phyloP scores from a whole-genome alignment of 2,797 vertebrate species.

The Urophycis tenuis region DNA sequence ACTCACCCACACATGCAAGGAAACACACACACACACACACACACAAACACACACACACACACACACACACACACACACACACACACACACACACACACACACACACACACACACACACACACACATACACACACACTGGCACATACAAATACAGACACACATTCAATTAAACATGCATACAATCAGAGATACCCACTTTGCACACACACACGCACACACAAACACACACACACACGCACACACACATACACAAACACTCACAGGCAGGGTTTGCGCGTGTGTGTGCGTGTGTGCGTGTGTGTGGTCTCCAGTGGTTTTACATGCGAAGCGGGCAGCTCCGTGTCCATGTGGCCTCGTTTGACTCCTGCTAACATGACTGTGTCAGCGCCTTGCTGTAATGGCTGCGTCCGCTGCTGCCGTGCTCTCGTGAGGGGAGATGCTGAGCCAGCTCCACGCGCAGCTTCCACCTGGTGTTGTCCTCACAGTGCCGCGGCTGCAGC shows the following conservation, averaged over 20 bases:
- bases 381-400: slow-evolving; percentile 43
- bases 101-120: slow-evolving; percentile 9
- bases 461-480: too few relatives aligned
- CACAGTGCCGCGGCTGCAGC: too few relatives aligned
- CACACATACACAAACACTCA: slow-evolving; percentile 8
- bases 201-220: slow-evolving; percentile 1
- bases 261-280: too few relatives aligned
- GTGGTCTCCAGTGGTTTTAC: slow-evolving; percentile 52
- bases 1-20: neutral
- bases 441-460: too few relatives aligned
- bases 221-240: slow-evolving; percentile 8
- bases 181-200: neutral
- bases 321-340: slow-evolving; percentile 47
- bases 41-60: too few relatives aligned
- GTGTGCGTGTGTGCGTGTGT: too few relatives aligned
- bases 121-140: slow-evolving; percentile 8
- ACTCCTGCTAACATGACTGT: slow-evolving; percentile 48
- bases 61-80: neutral
- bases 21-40: slow-evolving; percentile 5
- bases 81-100: slow-evolving; percentile 4
- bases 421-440: slow-evolving; percentile 7
- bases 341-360: slow-evolving; percentile 46
- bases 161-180: neutral
- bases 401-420: slow-evolving; percentile 29
- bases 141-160: slow-evolving; percentile 2